These are phyloP conservation scores for Drosophila bunnanda DNA, from an alignment of 2,888 invertebrate genomes.

Conservation along the genomic window DNA sequence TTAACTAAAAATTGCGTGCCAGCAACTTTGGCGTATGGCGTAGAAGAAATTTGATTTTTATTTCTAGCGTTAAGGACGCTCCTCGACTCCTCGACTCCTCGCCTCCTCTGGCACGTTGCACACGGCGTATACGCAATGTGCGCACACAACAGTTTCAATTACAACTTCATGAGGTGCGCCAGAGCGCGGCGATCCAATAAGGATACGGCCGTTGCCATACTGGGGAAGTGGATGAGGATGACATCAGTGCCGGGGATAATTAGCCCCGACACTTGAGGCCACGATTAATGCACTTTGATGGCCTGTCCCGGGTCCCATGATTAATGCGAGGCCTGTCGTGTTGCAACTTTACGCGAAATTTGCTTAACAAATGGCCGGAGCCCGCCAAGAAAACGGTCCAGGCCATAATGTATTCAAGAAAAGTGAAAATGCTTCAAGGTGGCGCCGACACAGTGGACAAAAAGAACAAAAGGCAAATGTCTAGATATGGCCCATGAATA, in stretches of 20 bases:
- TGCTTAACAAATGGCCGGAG: conserved; percentile 61
- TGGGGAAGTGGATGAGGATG: background rate
- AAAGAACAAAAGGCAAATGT: conserved; percentile 20
- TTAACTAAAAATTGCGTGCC: conserved; percentile 73
- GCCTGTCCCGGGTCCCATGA: conserved; percentile 47
- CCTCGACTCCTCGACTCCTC: background rate
- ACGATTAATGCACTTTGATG: conserved; percentile 67
- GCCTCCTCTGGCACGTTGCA: conserved; percentile 33
- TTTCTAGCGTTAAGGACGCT: conserved; percentile 37
- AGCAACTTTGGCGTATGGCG: conserved; percentile 48
- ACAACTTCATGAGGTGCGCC: conserved; percentile 48
- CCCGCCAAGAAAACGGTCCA: background rate
- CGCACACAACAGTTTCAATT: conserved; percentile 65
- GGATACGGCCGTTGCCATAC: background rate
- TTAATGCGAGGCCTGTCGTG: conserved; percentile 63
- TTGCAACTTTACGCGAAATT: conserved; percentile 63
- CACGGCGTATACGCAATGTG: conserved; percentile 66
- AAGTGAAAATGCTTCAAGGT: conserved; percentile 20
- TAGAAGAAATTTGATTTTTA: conserved; percentile 70
- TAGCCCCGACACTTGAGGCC: conserved; percentile 59
- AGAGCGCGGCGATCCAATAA: conserved; percentile 34
- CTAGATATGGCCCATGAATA: conserved; percentile 32
- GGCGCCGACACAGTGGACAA: conserved; percentile 10
- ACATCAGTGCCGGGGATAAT: conserved; percentile 54
- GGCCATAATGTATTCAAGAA: conserved; percentile 24